Evolutionary conservation across 2,888 invertebrate species (phyloP).

Genomic region (Aethes cnicana): DNA sequence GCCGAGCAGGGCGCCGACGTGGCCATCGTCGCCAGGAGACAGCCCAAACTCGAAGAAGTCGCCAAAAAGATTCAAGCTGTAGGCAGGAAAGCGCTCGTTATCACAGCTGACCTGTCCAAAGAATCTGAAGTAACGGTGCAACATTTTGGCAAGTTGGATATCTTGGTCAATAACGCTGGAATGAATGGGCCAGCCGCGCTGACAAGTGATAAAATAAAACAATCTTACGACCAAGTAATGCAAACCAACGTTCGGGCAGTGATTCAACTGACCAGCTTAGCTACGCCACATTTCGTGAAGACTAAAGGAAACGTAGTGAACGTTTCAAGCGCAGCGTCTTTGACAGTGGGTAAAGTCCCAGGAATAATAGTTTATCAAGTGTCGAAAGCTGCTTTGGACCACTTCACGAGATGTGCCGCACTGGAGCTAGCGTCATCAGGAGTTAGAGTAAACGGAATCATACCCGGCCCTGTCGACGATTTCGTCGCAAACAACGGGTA

Average conservation of each 20-base stretch:
- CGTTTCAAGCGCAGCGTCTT: conserved; percentile 47
- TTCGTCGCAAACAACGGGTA: conserved; percentile 12
- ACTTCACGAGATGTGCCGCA: conserved; percentile 87
- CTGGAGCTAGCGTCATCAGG: conserved; percentile 81
- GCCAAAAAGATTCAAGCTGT: conserved; percentile 36
- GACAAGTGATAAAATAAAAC: conserved; percentile 39
- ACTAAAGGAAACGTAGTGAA: conserved; percentile 55
- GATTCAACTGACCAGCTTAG: conserved; percentile 43
- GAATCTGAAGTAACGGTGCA: conserved; percentile 47
- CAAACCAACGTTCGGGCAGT: conserved; percentile 46
- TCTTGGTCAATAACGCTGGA: conserved; percentile 54
- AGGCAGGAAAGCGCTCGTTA: conserved; percentile 38
- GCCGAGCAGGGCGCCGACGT: conserved; percentile 47
- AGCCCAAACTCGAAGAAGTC: conserved; percentile 41
- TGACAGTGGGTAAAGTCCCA: conserved; percentile 10
- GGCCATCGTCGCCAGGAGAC: conserved; percentile 46
- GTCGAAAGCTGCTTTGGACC: conserved; percentile 88
- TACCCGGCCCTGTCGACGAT: conserved; percentile 64
- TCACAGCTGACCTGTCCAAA: conserved; percentile 47
- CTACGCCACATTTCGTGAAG: conserved; percentile 45
- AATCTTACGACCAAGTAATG: conserved; percentile 45
- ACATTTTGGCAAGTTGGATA: conserved; percentile 47
- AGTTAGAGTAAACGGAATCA: conserved; percentile 86
- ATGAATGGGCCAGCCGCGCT: conserved; percentile 36
- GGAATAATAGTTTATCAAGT: conserved; percentile 76